A percentile compares a stretch with the other conserved stretches of the same genome.
phyloP scores from a whole-genome alignment of 2,113 vertebrate species.

The Albula glossodonta region DNA sequence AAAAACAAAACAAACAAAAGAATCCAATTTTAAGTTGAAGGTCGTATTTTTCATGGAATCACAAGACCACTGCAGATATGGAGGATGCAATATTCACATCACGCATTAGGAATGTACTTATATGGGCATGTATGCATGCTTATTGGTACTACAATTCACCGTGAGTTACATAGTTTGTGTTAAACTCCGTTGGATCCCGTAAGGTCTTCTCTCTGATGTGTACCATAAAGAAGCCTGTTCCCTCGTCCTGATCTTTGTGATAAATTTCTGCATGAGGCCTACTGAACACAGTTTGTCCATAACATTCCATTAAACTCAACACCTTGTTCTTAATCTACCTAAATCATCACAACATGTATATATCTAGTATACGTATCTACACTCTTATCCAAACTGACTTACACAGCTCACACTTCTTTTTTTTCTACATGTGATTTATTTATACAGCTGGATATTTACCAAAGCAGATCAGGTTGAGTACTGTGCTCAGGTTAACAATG shows the following conservation, averaged over 20 bases:
- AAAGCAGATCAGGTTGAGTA: too few species aligned
- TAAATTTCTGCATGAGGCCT: background rate
- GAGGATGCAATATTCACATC: background rate
- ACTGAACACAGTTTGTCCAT: background rate
- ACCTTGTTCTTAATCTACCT: background rate
- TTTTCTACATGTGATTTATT: too few species aligned
- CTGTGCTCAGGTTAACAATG: too few species aligned
- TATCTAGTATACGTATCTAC: background rate
- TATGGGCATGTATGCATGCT: background rate
- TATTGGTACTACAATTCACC: background rate
- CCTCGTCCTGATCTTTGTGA: background rate
- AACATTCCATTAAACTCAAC: background rate
- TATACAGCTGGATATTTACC: too few species aligned
- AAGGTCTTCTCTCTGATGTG: background rate
- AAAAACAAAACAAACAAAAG: too few species aligned
- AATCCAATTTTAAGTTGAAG: background rate
- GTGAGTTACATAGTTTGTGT: background rate
- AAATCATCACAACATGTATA: background rate
- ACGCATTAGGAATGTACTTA: background rate
- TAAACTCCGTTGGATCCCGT: background rate
- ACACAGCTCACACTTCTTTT: too few species aligned
- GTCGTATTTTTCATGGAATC: background rate
- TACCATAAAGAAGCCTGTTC: background rate
- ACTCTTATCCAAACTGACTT: too few species aligned
- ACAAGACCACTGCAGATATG: background rate